Base-by-base conservation (phyloP, 2,113 vertebrate genomes). In the Ibidorhyncha struthersii region DNA sequence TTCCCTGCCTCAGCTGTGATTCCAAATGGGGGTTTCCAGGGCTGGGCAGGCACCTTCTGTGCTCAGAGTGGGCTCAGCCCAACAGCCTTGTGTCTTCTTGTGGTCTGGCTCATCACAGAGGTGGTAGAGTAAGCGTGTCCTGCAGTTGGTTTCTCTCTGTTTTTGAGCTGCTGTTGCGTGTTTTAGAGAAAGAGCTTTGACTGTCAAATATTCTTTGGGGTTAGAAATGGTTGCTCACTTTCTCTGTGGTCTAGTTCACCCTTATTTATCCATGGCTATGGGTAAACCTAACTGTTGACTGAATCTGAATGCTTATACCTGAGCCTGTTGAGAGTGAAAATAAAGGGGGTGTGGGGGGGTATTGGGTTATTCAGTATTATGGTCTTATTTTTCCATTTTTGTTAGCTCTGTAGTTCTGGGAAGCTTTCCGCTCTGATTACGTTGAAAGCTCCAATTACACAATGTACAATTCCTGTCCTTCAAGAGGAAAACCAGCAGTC, bases 51-150 rank as follows among this genome's bases (percentile, higher is more conserved):
- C 2, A 21, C 8, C 20, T 43, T 32, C 23, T 1, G 4, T 53
- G 50, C 34, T 83, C 4, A 5, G 43, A 10, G 25, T 2, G n/a
- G 26, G 21, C 10, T 69, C 5, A 30, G 29, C 12, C 4, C 16
- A 58, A 4, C 22, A 36, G 36, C 20, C 5, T 27, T 1, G 0
- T 59, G 12, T 43, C 74, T 58, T 62, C 34, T 3, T 21, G 20
- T 10, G 12, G 13, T 81, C 16, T 13, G 12, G 12, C 10, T 14
- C 22, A 5, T 45, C 2, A 3, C 3, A 1, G 6, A 10, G 7
- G 8, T 45, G 14, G 14, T 8, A 14, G 15, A 45, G 27, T 13
- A 67, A 70, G 12, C 1, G 0, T 20, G 10, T n/a, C 14, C 30
- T 77, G 40, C 9, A 4, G 12, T 5, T n/a, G 52, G 22, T 56